phyloP scores from a whole-genome alignment of 2,113 vertebrate genomes.

The Vimba vimba region DNA sequence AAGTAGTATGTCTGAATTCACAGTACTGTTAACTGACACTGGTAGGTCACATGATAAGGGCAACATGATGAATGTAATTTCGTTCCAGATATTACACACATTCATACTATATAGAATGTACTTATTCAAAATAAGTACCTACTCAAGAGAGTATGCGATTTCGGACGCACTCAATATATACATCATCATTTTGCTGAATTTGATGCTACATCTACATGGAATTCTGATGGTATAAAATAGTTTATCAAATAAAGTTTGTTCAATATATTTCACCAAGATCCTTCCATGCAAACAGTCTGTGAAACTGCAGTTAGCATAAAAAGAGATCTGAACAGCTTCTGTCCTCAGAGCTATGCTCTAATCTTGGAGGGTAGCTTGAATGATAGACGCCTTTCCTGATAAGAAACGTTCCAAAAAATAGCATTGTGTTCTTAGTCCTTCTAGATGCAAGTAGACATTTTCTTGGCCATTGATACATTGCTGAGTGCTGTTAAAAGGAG shows the following conservation, averaged over 20 bases:
- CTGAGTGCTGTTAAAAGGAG: conserved; percentile 56
- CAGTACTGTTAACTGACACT: no score
- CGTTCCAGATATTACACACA: no score
- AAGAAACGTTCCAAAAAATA: conserved; percentile 67
- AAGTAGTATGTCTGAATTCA: no score
- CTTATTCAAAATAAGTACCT: no score
- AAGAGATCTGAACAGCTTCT: conserved; percentile 58
- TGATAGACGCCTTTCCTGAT: conserved; percentile 45
- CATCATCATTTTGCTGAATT: not conserved
- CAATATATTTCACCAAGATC: not conserved
- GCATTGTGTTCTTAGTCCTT: conserved; percentile 66
- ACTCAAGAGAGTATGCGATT: no score
- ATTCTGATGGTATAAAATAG: not conserved
- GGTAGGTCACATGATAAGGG: no score
- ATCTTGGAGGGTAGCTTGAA: conserved; percentile 59
- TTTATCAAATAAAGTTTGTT: no score
- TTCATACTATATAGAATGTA: no score
- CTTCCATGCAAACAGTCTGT: conserved; percentile 21
- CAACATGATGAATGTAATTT: no score
- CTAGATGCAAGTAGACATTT: conserved; percentile 60
- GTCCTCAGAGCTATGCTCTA: conserved; percentile 62
- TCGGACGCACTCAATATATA: no score
- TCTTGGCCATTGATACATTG: conserved; percentile 35
- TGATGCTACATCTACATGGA: not conserved
- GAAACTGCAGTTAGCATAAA: not conserved